Base-by-base conservation (phyloP, 2,888 invertebrate genomes). In the Chloromyia formosa region DNA sequence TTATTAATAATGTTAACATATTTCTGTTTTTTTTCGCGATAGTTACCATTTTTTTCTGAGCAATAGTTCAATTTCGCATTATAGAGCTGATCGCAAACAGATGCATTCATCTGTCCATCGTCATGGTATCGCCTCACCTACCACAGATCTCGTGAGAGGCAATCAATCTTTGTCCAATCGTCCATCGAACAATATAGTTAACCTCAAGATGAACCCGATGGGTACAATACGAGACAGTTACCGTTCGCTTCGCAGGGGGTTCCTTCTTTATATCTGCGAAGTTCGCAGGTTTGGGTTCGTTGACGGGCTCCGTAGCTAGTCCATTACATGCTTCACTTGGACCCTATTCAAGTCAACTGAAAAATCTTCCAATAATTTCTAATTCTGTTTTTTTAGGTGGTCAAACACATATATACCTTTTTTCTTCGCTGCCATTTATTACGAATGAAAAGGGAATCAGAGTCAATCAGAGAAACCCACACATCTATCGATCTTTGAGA, bases 81-180 rank as follows among this genome's bases (percentile, higher is more conserved):
- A 49, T 10, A 49, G 10, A 12, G 49, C 49, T n/a, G 12, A 49
- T 49, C 2, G 12, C 49, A 12, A 35, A 49, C 49, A 3, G 10
- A 49, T n/a, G 49, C 12, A 12, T 49, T 49, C 49, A 35, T 35
- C 27, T 35, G 27, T 35, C 27, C 27, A 35, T 53, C 53, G 10
- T 53, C 14, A 53, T 53, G 5, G 58, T 18, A 58, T 18, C 22
- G 22, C 18, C 12, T 2, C 23, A 23, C 35, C 23, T 61, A 35
- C 61, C 61, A 61, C 56, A 54, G 56, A 16, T 16, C 27, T 5
- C 18, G 23, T 18, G 18, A 20, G 23, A 56, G 20, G 42, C 40
- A 54, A 71, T 71, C 56, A 71, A 71, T 71, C 71, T 54, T 56
- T 40, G 58, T 71, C 71, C 58, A 58, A 58, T 45, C 66, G 42